phyloP scores from a whole-genome alignment of 2,888 invertebrate genomes.

The Steinernema carpocapsae region DNA sequence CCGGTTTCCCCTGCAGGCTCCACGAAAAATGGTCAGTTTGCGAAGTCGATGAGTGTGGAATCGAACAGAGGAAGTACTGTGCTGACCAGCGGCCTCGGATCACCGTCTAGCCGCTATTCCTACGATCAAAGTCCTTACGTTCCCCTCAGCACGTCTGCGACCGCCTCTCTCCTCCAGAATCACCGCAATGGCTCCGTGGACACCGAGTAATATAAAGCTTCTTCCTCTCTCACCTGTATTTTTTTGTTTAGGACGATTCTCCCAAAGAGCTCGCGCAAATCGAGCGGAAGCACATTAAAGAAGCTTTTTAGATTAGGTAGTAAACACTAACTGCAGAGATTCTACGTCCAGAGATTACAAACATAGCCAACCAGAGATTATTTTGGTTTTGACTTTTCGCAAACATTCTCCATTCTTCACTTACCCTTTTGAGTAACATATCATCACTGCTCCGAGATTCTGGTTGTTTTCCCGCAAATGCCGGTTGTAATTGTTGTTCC shows the following conservation, averaged over 20 bases:
- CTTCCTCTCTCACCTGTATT: too few relatives aligned
- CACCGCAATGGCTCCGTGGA: slow-evolving; percentile 12
- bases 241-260: slow-evolving; percentile 1
- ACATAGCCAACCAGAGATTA: background rate
- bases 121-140: slow-evolving; percentile 1
- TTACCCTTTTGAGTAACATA: slow-evolving; percentile 6
- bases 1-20: background rate
- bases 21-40: background rate
- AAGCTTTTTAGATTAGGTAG: slow-evolving; percentile 28
- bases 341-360: background rate
- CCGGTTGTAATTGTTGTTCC: background rate
- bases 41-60: slow-evolving; percentile 6
- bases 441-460: background rate
- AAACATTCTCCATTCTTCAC: background rate
- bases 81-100: background rate
- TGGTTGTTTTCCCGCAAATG: background rate
- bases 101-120: background rate
- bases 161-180: slow-evolving; percentile 9
- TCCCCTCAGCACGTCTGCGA: background rate
- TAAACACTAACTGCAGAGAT: background rate
- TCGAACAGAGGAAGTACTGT: background rate
- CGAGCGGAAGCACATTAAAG: background rate
- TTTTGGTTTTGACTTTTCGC: slow-evolving; percentile 2
- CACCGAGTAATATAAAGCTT: background rate
- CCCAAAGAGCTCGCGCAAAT: slow-evolving; percentile 12